Evolutionary conservation across 2,113 vertebrate genomes (phyloP), one percentile per base, ranked within the genome.

Genomic region (Spheniscus mendiculus): DNA sequence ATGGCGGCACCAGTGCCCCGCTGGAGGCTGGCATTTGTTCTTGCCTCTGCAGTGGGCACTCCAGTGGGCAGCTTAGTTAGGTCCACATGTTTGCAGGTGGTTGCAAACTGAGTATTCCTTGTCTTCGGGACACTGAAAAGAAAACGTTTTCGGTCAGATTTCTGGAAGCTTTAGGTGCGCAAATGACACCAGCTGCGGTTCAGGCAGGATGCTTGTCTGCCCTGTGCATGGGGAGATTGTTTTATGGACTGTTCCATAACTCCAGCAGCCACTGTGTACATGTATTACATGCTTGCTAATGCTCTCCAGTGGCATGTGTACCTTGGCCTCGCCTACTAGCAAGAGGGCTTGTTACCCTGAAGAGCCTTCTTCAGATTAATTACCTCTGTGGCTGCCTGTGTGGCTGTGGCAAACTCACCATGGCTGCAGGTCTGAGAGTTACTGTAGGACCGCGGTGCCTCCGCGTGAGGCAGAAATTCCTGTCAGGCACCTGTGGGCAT

Each of bases 371-470:
- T 96, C 32, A 11, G 20, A 19, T 40, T 36, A 55, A 52, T 58
- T 67, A 21, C 32, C 26, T 0, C 70, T 27, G 23, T 59, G 52
- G 15, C 62, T 86, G 62, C 76, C 22, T 49, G 10, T 12, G 44
- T 55, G 79, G 40, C 69, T 10, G 1, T 53, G 45, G 36, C 44
- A 67, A 74, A 53, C 7, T 18, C 22, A 15, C 3, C 0, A 2
- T 84, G 40, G 34, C 77, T 8, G 0, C 53, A 73, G 34, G 58
- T 73, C 59, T 71, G 34, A 62, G 63, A 47, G n/a, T 79, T 81
- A 11, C 27, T 56, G 0, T 10, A 45, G 32, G 50, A 62, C 12
- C 2, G 1, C 0, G 0, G 8, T 58, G 25, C 38, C 56, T 90
- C 21, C 1, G 2, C n/a, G 15, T 19, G 85, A 87, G n/a, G n/a